Conservation (phyloP, 2,888 invertebrate species). For the Aphodius sticticus region DNA sequence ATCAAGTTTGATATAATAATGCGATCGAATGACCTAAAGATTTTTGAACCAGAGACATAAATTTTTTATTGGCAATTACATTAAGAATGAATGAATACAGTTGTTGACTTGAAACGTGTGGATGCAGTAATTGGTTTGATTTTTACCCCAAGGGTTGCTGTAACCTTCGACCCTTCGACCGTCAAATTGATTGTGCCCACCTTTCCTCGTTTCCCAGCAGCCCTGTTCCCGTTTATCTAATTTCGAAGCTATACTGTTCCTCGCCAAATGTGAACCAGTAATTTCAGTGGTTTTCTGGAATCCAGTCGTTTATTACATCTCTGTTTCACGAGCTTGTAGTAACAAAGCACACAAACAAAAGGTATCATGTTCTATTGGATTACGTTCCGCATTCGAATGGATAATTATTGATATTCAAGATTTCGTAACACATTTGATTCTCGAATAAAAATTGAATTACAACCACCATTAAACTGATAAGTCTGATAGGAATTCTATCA, state of each 20-base stretch:
- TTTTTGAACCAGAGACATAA: no score
- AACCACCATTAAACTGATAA: no score
- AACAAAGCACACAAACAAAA: neutral
- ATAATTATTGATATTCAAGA: no score
- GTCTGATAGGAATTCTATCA: no score
- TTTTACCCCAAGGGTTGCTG: neutral
- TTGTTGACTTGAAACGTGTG: neutral
- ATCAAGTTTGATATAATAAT: no score
- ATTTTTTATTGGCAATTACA: neutral
- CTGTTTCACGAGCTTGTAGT: neutral
- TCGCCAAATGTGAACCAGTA: neutral
- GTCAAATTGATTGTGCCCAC: neutral
- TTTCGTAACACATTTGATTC: no score
- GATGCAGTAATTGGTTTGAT: neutral
- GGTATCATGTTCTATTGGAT: no score
- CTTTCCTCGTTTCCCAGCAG: neutral
- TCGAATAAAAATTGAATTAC: no score
- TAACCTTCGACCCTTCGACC: neutral
- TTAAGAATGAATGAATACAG: neutral
- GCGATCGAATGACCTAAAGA: no score
- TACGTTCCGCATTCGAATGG: no score
- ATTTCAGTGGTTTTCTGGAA: neutral
- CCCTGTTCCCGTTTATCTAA: neutral
- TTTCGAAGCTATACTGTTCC: neutral
- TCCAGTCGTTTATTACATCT: neutral